Percentiles rank a stretch among this genome's conserved stretches.
Evolutionary conservation across 2,113 vertebrate species (phyloP).

Genomic region (Clarias magur): DNA sequence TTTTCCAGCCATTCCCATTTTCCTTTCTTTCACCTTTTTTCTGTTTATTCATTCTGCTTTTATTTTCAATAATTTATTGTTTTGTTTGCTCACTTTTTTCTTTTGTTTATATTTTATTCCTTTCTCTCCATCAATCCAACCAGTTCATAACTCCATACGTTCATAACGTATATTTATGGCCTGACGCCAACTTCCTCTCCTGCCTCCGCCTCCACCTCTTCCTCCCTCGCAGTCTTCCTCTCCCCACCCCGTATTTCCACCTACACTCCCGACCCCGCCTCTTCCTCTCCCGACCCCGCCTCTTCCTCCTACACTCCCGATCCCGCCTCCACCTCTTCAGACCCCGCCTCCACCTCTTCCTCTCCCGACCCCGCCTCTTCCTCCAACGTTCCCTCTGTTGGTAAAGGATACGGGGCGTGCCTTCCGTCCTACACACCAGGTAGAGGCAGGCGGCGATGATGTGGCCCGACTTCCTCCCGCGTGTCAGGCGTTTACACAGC

Average conservation of each 20-base stretch:
- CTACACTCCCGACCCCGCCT: neutral
- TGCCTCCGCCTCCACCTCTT: neutral
- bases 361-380: neutral
- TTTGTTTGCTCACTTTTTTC: neutral
- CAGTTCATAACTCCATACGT: neutral
- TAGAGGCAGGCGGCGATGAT: slow-evolving; percentile 93
- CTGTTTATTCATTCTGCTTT: neutral
- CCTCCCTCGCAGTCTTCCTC: neutral
- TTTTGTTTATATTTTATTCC: neutral
- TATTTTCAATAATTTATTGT: neutral
- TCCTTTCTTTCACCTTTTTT: neutral
- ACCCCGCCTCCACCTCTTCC: neutral
- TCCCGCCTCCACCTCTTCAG: neutral
- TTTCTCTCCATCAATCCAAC: neutral
- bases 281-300: neutral
- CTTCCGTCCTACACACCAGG: slow-evolving; percentile 87
- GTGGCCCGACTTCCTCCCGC: slow-evolving; percentile 82
- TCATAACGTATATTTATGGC: neutral
- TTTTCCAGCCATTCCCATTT: neutral
- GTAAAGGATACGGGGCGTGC: slow-evolving; percentile 42
- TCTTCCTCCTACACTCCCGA: too few relatives aligned
- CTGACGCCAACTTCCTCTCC: neutral
- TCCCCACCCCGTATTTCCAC: neutral
- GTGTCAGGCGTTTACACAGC: slow-evolving; percentile 84
- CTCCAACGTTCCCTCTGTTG: neutral